These are phyloP conservation scores for Dreissena rostriformis DNA, from an alignment of 1,140 invertebrate genomes.

Conservation along the genomic window DNA sequence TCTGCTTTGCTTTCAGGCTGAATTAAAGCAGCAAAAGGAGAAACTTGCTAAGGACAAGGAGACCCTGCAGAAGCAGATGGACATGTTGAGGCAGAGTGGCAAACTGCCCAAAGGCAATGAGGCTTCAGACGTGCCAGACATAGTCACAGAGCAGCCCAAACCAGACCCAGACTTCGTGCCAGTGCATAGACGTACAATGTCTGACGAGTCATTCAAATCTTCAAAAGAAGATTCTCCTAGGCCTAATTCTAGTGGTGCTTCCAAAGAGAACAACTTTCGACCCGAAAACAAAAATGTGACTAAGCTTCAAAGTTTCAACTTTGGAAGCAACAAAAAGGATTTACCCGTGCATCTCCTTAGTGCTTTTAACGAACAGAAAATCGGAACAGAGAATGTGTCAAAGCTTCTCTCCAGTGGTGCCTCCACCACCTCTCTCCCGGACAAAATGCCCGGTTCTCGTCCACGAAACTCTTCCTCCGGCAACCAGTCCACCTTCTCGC, in stretches of 20 bases:
- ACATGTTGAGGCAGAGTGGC: conserved; percentile 68
- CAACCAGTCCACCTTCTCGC: conserved; percentile 18
- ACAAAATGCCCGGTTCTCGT: conserved; percentile 8
- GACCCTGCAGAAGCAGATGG: conserved; percentile 71
- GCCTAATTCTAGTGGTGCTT: conserved; percentile 46
- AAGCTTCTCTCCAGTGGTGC: conserved; percentile 58
- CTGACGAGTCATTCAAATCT: conserved; percentile 67
- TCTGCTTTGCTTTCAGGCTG: conserved; percentile 51
- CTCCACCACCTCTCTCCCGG: not conserved
- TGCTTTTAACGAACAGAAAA: conserved; percentile 92
- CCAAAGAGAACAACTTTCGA: conserved; percentile 38
- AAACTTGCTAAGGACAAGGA: conserved; percentile 70
- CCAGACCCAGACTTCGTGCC: conserved; percentile 44
- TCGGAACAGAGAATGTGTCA: conserved; percentile 76
- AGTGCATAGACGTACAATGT: conserved; percentile 70
- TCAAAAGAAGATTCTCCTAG: conserved; percentile 59
- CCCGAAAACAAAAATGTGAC: conserved; percentile 55
- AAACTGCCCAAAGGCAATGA: conserved; percentile 25
- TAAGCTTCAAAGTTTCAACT: conserved; percentile 51
- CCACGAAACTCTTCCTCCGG: conserved; percentile 1
- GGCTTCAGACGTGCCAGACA: conserved; percentile 5
- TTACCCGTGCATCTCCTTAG: conserved; percentile 87
- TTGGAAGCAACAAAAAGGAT: conserved; percentile 59
- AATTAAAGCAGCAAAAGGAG: conserved; percentile 66
- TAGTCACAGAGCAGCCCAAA: conserved; percentile 24